These are phyloP conservation scores for Bombus soroeensis DNA, from an alignment of 1,140 invertebrate species.

Conservation along the genomic window DNA sequence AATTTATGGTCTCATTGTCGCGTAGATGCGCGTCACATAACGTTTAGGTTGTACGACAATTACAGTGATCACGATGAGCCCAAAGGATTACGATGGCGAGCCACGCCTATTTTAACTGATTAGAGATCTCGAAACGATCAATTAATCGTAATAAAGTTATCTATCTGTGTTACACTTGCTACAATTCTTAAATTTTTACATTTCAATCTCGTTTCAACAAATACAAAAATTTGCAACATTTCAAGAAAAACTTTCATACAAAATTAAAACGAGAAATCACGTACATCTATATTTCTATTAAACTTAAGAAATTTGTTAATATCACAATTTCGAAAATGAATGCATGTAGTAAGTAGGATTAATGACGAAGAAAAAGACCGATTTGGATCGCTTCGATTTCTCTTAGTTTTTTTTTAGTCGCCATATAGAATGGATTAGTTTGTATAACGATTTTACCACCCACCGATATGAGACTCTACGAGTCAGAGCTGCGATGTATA, in stretches of 20 bases:
- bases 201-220: neutral
- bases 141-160: no score
- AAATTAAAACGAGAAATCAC: no score
- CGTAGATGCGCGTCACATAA: constrained; percentile 20
- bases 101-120: neutral
- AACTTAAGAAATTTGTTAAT: no score
- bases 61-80: constrained; percentile 3
- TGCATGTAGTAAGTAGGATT: neutral
- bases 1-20: constrained; percentile 9
- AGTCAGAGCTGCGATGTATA: constrained; percentile 59
- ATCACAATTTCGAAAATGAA: no score
- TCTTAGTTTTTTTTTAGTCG: neutral
- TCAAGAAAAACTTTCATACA: neutral
- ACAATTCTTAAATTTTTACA: neutral
- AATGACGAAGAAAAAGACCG: no score
- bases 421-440: neutral
- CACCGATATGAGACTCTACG: constrained; percentile 44
- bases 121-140: constrained; percentile 11
- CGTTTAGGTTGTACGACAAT: neutral
- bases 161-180: neutral
- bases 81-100: constrained; percentile 10
- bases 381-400: constrained; percentile 21
- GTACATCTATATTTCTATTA: no score
- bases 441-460: constrained; percentile 29
- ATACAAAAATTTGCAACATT: neutral